Base-by-base conservation (phyloP, 2,888 invertebrate species). In the Ennomos quercinarius region DNA sequence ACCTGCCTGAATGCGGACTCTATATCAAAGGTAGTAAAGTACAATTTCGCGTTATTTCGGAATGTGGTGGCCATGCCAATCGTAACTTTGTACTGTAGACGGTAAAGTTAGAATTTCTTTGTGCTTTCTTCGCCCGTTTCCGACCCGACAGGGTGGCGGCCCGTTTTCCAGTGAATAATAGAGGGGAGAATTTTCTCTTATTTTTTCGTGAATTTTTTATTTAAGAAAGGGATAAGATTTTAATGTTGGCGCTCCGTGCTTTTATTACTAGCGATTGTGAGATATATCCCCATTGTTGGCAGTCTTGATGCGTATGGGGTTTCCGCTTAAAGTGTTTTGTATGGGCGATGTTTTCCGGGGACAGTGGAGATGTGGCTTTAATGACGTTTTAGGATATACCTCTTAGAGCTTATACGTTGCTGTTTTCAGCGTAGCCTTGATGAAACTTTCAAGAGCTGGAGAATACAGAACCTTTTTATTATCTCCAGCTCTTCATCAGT, bases 141-240 rank as follows among this genome's bases (percentile, higher is more conserved):
- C 80, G 70, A 68, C 67, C 68, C 66, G 70, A 72, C 76, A 76
- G 70, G 67, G 77, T 63, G 68, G 73, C 55, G 78, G 83, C 76
- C 70, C 72, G 76, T 72, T 81, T 83, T 80, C 80, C 81, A 77
- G 83, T 84, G 89, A 86, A 91, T 90, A 90, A 91, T 89, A 86
- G 86, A 87, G 85, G 89, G 89, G 86, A 83, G 84, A 86, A 84
- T 87, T 86, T 69, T 61, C 67, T 84, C 77, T 83, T 80, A 89
- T 90, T 92, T 68, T 91, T 91, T 91, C 89, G 91, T 91, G 92
- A 91, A 88, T 91, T 91, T 91, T 92, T 91, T 91, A 91, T 92
- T 91, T 91, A 92, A 91, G 91, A 91, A 91, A 91, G 87, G 91
- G 91, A 92, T 92, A 92, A 91, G 91, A 91, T 91, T 92, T 92